Conservation (phyloP, 2,797 vertebrate genomes). For the Danio choprae region DNA sequence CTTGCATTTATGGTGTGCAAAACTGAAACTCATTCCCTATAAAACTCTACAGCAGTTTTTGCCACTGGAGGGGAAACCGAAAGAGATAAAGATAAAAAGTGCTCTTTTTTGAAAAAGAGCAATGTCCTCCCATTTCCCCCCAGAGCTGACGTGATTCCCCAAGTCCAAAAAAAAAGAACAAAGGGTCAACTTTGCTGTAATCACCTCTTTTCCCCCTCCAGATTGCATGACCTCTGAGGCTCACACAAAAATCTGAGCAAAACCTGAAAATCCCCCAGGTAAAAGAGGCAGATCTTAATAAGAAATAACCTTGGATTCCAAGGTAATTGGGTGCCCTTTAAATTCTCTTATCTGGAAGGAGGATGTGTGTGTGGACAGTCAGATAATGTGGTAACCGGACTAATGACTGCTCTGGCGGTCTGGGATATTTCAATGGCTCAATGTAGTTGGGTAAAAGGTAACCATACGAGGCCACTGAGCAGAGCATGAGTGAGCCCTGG, state of each 20-base stretch:
- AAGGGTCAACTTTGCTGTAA: slow-evolving; percentile 40
- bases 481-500: background rate
- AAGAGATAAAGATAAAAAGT: background rate
- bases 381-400: slow-evolving; percentile 17
- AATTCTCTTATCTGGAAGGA: slow-evolving; percentile 63
- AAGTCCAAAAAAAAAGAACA: slow-evolving; percentile 32
- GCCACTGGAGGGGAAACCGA: background rate
- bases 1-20: slow-evolving; percentile 47
- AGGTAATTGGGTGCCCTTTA: slow-evolving; percentile 67
- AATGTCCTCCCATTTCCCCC: slow-evolving; percentile 2
- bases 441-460: background rate
- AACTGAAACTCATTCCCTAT: slow-evolving; percentile 60
- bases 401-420: background rate
- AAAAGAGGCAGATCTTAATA: slow-evolving; percentile 48
- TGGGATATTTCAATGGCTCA: background rate
- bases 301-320: slow-evolving; percentile 47
- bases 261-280: slow-evolving; percentile 51
- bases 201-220: slow-evolving; percentile 51
- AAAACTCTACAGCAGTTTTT: slow-evolving; percentile 60
- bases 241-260: slow-evolving; percentile 37
- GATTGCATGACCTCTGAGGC: slow-evolving; percentile 52
- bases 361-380: slow-evolving; percentile 33
- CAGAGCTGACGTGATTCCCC: slow-evolving; percentile 3
- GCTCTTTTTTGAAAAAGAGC: background rate
- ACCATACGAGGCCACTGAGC: background rate